Evolutionary conservation across 2,113 vertebrate genomes (phyloP).

Genomic region (Phalacrocorax carbo): DNA sequence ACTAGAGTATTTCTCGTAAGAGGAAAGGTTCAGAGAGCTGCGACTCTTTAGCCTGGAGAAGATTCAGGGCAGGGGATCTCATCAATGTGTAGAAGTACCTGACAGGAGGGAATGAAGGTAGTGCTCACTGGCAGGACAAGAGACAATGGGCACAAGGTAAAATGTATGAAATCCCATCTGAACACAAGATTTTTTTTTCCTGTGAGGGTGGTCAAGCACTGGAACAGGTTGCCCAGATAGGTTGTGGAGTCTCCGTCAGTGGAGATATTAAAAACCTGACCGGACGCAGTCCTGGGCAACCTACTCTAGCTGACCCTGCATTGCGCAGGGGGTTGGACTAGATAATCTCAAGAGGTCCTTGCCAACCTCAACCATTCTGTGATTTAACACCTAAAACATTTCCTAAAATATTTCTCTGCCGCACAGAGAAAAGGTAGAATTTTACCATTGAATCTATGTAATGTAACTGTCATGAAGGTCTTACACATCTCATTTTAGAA

Average conservation of each 20-base stretch:
- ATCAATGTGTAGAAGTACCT: background rate
- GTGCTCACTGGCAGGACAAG: background rate
- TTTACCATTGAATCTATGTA: background rate
- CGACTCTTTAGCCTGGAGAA: background rate
- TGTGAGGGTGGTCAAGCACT: background rate
- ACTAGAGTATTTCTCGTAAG: background rate
- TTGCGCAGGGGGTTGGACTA: background rate
- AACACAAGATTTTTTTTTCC: background rate
- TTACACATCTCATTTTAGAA: background rate
- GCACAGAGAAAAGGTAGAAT: background rate
- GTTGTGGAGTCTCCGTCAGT: background rate
- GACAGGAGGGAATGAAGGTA: background rate
- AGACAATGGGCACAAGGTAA: background rate
- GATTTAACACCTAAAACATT: background rate
- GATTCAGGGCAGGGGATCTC: background rate
- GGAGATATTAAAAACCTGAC: background rate
- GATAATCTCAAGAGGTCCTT: background rate
- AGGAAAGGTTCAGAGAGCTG: background rate
- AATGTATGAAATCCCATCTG: background rate
- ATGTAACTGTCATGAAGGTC: background rate
- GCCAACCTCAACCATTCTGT: background rate
- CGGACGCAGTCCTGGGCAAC: background rate
- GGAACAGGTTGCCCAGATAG: background rate
- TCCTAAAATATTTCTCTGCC: background rate
- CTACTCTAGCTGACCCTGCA: background rate